These are phyloP conservation scores for Umimayanthus kanabou DNA, from an alignment of 92 coral and sea anemone species.

Conservation along the genomic window DNA sequence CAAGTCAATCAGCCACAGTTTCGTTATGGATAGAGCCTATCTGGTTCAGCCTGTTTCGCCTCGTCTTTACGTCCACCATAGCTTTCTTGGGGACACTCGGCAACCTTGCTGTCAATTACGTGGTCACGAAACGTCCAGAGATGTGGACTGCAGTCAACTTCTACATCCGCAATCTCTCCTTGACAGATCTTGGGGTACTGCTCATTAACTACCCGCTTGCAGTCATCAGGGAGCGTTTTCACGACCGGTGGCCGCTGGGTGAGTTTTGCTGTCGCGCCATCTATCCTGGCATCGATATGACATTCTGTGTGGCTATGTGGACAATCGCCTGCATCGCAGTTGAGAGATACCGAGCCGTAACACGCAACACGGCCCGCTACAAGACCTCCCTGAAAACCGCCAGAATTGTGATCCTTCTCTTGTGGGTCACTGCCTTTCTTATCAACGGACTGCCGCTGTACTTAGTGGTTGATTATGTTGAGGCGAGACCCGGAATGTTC, in stretches of 20 bases:
- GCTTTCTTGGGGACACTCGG: conserved; percentile 70
- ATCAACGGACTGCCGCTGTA: conserved; percentile 64
- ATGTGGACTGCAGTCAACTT: conserved; percentile 62
- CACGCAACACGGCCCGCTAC: conserved; percentile 42
- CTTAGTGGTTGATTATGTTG: conserved; percentile 54
- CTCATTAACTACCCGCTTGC: conserved; percentile 70
- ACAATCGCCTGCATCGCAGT: conserved; percentile 74
- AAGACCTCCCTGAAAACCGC: conserved; percentile 58
- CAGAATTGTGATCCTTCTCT: conserved; percentile 42
- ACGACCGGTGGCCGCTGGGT: conserved; percentile 72
- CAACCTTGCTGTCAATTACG: conserved; percentile 63
- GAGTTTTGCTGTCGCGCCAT: conserved; percentile 62
- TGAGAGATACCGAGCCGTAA: conserved; percentile 72
- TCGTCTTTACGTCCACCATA: conserved; percentile 48
- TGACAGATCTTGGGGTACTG: conserved; percentile 73
- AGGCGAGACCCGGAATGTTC: conserved; percentile 22
- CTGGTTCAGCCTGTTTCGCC: conserved; percentile 50
- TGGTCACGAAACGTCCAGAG: conserved; percentile 60
- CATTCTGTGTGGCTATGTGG: conserved; percentile 77
- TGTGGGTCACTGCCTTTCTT: conserved; percentile 65
- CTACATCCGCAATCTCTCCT: conserved; percentile 74
- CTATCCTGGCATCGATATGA: conserved; percentile 58
- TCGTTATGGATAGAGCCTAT: conserved; percentile 48
- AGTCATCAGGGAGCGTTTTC: conserved; percentile 64
- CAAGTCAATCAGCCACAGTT: background rate